Base-by-base conservation (phyloP, 2,113 vertebrate species). In the Pachyramphus minor region DNA sequence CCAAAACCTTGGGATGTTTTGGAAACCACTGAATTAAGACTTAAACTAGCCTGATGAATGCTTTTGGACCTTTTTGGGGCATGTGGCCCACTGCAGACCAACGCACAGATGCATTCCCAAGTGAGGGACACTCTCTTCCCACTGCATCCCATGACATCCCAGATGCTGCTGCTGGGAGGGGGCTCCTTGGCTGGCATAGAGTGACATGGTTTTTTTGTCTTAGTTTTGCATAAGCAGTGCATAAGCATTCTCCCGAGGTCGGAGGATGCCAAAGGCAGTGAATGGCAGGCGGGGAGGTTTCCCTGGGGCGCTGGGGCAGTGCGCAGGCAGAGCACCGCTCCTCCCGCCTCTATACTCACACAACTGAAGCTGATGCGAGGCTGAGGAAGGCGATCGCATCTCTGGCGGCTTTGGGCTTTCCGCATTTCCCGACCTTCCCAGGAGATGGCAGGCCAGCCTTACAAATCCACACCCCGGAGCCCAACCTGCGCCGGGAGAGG, bases 361-460 rank as follows among this genome's bases (percentile, higher is more conserved):
- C 39, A 4, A 17, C 41, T 5, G 49, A 19, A 5, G 18, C 24
- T 1, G 69, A 7, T 11, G 11, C 14, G 19, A 15, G 49, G 52
- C 67, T 16, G 62, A 11, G 4, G 7, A 6, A 18, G 25, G 28
- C 2, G 20, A 3, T 0, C 3, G 6, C 25, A 18, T 1, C 30
- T 8, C 44, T 13, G 18, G 9, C 21, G 30, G 1, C 5, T 2
- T 3, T 5, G 53, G 21, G 23, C 7, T 59, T 19, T 30, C 41
- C 8, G 90, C 76, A 45, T 45, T 96, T 88, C 90, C 6, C 8
- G 4, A 25, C 14, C 4, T 90, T 45, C 72, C 94, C 96, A 72
- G 94, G 52, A 97, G 96, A 64, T 95, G 95, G 93, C 93, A 91
- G 80, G 11, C 41, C 66, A 52, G 87, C 2, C 17, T 55, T 22